Evolutionary conservation across 2,888 invertebrate species (phyloP).

Genomic region (Pycnomerus fuliginosus): DNA sequence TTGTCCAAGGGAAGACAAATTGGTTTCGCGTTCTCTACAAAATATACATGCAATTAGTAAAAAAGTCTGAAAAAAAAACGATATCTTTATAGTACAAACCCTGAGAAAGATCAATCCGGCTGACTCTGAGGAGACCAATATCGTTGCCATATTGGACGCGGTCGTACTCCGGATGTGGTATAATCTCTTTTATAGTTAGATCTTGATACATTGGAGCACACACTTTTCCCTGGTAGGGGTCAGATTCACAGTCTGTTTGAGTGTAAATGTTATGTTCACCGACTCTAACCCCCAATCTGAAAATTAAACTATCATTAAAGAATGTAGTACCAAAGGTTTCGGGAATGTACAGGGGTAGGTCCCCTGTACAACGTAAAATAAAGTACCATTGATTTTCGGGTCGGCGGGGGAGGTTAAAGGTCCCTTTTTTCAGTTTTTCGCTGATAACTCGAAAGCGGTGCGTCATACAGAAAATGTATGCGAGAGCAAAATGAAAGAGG

Average conservation of each 20-base stretch:
- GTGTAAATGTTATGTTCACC: conserved; percentile 61
- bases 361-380: too few relatives aligned
- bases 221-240: conserved; percentile 36
- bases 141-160: conserved; percentile 57
- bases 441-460: too few relatives aligned
- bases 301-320: conserved; percentile 13
- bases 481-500: too few relatives aligned
- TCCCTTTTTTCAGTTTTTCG: too few relatives aligned
- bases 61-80: not conserved
- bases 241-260: conserved; percentile 52
- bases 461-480: too few relatives aligned
- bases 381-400: too few relatives aligned
- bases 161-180: conserved; percentile 58
- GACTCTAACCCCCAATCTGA: conserved; percentile 60
- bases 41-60: conserved; percentile 11
- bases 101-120: conserved; percentile 46
- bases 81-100: too few relatives aligned
- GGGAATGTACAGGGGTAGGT: too few relatives aligned
- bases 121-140: conserved; percentile 58
- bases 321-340: not conserved
- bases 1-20: conserved; percentile 54
- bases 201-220: conserved; percentile 56
- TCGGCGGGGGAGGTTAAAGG: too few relatives aligned
- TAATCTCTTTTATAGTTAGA: conserved; percentile 54
- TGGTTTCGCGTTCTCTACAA: conserved; percentile 50